phyloP scores from a whole-genome alignment of 2,797 vertebrate genomes.

The Streptopelia turtur region DNA sequence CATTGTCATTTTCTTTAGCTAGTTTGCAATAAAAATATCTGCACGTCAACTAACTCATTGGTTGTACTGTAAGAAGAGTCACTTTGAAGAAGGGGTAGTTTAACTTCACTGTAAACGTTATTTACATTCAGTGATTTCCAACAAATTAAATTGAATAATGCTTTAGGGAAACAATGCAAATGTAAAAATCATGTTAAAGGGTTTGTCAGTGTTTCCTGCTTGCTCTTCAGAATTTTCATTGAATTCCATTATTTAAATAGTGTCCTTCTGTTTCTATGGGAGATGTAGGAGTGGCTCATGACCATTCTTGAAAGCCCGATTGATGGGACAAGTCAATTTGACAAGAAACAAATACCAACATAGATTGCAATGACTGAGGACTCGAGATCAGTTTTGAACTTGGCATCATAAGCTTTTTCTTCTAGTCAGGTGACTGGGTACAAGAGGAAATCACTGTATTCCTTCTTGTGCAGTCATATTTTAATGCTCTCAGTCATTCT shows the following conservation, averaged over 20 bases:
- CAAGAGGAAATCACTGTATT: background rate
- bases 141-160: background rate
- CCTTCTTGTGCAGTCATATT: background rate
- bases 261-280: background rate
- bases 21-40: background rate
- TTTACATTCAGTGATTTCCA: background rate
- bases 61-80: background rate
- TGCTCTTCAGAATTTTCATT: background rate
- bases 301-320: background rate
- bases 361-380: background rate
- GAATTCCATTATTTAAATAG: background rate
- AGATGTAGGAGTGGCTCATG: background rate
- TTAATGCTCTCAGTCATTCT: background rate
- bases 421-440: background rate
- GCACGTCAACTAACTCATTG: rapidly evolving
- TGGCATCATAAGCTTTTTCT: background rate
- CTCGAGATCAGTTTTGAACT: background rate
- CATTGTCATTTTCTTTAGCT: background rate
- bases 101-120: background rate
- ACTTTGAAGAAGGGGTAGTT: background rate
- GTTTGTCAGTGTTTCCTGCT: background rate
- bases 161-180: background rate
- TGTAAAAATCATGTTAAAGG: background rate
- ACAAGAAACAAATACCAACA: background rate
- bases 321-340: background rate